Conservation (phyloP, 2,113 vertebrate species). For the Puntigrus tetrazona region DNA sequence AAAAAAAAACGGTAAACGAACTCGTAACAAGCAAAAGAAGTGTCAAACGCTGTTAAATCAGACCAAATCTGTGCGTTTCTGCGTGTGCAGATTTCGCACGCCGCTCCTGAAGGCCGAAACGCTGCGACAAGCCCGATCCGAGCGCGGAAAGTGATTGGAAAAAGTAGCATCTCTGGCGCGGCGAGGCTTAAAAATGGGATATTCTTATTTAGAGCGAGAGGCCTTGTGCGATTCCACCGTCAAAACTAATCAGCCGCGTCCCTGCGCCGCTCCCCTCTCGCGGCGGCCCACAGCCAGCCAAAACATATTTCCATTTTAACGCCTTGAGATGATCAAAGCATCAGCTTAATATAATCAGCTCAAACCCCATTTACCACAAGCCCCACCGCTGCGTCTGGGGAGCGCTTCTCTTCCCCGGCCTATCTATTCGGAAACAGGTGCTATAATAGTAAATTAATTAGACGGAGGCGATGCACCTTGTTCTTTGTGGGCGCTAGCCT, state of each 20-base stretch:
- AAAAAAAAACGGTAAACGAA: background rate
- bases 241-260: conserved; percentile 61
- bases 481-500: conserved; percentile 89
- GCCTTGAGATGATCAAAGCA: conserved; percentile 98
- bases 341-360: conserved; percentile 99
- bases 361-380: conserved; percentile 93
- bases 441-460: conserved; percentile 99
- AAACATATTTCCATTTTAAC: conserved; percentile 99
- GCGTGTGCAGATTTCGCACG: background rate
- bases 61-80: background rate
- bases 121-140: background rate
- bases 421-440: conserved; percentile 99
- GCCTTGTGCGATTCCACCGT: conserved; percentile 27
- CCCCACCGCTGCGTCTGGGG: conserved; percentile 83
- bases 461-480: conserved; percentile 95
- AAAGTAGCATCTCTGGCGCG: conserved; percentile 9
- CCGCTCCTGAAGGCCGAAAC: background rate
- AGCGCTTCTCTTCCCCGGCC: conserved; percentile 82
- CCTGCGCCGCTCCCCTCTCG: conserved; percentile 64
- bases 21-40: background rate
- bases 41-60: background rate
- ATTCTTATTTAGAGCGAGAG: conserved; percentile 50
- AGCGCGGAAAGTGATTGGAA: background rate
- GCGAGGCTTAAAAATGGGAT: conserved; percentile 32
- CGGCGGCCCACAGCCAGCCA: conserved; percentile 79